Evolutionary conservation across 2,888 invertebrate genomes (phyloP).

Genomic region (Pseudoips prasinana): DNA sequence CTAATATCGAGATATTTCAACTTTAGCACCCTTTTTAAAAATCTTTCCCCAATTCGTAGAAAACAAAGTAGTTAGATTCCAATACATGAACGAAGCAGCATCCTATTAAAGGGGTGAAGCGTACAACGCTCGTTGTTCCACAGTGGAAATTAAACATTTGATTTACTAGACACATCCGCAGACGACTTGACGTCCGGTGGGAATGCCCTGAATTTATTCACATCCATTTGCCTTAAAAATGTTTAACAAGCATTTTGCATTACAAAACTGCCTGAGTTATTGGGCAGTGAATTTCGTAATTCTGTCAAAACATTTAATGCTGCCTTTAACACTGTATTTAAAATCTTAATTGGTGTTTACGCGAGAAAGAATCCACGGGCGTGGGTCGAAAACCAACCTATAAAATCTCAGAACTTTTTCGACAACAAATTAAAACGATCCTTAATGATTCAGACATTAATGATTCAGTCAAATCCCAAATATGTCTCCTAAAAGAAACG

Average conservation of each 20-base stretch:
- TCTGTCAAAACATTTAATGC: constrained; percentile 43
- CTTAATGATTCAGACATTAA: constrained; percentile 51
- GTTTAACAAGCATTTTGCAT: constrained; percentile 54
- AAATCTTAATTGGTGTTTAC: constrained; percentile 47
- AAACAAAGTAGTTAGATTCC: too few species aligned
- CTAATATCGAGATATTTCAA: too few species aligned
- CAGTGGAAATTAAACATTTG: constrained; percentile 72
- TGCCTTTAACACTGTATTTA: constrained; percentile 49
- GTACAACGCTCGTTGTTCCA: constrained; percentile 60
- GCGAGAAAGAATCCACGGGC: constrained; percentile 35
- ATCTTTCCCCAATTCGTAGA: too few species aligned
- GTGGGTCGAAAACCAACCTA: constrained; percentile 37
- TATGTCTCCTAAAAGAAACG: constrained; percentile 53
- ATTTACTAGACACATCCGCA: constrained; percentile 64
- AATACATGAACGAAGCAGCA: too few species aligned
- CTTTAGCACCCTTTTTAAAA: too few species aligned
- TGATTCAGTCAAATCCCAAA: constrained; percentile 48
- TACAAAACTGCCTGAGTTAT: constrained; percentile 36
- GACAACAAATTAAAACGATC: constrained; percentile 55
- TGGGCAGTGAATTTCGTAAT: constrained; percentile 38
- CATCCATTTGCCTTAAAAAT: constrained; percentile 50
- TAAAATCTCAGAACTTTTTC: constrained; percentile 45
- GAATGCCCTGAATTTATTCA: constrained; percentile 43
- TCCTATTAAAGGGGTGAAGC: constrained; percentile 45
- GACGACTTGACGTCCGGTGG: constrained; percentile 56